Base-by-base conservation (phyloP, 1,140 invertebrate genomes). In the Patella vulgata region DNA sequence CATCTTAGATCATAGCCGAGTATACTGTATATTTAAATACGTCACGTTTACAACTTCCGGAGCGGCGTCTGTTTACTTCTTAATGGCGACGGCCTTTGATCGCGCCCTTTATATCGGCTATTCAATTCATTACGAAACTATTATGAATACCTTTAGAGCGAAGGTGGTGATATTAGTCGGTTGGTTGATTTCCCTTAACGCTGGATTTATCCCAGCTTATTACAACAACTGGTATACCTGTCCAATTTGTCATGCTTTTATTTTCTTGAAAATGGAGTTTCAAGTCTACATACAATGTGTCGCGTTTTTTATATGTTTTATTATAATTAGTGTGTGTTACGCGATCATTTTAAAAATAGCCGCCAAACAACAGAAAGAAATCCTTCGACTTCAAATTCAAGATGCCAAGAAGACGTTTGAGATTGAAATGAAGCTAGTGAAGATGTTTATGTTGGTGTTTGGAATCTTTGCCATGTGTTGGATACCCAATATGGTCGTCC, bases 11-110 rank as follows among this genome's bases (percentile, higher is more conserved):
- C 0, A 33, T 0, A 31, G 19, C n/a, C 33, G 25, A 21, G 47
- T 31, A 19, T 12, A 48, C 14, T 59, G 56, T 23, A 11, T 48
- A 6, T 28, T 14, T 23, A 27, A 31, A 12, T 25, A 14, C 30
- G 44, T 48, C 1, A 9, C 50, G 21, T 17, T 46, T 17, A 36
- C 19, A 12, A 23, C 39, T 3, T 21, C 27, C 19, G 19, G 4
- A n/a, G 28, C 27, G 30, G 9, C 27, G 17, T 59, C 56, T 14
- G 14, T 59, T 0, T 12, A 9, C 12, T 36, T 28, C n/a, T 30
- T 59, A 46, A n/a, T 59, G 2, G 4, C 39, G 5, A 47, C 50
- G 17, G 44, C 56, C n/a, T 17, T 59, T 12, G 56, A 59, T 25
- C 30, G 56, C 12, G 11, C 30, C 28, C 31, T 46, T 3, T 48